Base-by-base conservation (phyloP, 1,140 invertebrate species). In the Drosophila sechellia region DNA sequence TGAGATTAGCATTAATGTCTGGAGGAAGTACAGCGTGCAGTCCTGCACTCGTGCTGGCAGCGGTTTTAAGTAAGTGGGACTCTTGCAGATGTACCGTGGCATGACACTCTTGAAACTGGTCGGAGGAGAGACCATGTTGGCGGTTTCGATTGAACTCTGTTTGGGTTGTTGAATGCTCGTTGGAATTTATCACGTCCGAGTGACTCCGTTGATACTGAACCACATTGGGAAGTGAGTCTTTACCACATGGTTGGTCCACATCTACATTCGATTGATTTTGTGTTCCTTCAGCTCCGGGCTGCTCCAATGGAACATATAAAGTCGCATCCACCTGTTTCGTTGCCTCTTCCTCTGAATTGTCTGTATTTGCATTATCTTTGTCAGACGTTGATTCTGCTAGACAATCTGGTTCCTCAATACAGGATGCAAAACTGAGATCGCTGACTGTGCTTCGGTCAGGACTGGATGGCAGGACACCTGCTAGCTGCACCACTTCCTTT, bases 1-100 rank as follows among this genome's bases (percentile, higher is more conserved):
- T 79, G 0, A 91, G 31, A 76, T 92, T 92, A 37, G 91, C 81
- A 60, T 91, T 91, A 4, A 79, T n/a, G 49, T 86, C 83, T 0
- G 75, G 53, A 0, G 69, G 78, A 20, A 59, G 25, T 17, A 52
- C 54, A n/a, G 74, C 49, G 5, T 5, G 31, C 13, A 69, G 10
- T 0, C 49, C 61, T 2, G 77, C 39, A 42, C 52, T 56, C 8
- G 22, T 25, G 12, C n/a, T 22, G 27, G 25, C 27, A 3, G 34
- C 27, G 1, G 25, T 15, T 10, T 35, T 39, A 12, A 4, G 40
- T 10, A 48, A 45, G 1, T 35, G 31, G 3, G 15, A 17, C 25
- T 55, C 27, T 3, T 61, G 17, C 2, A 90, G 34, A 10, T 77
- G 11, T 6, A 84, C 77, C 34, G 40, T 20, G 0, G 81, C 60